phyloP scores from a whole-genome alignment of 2,113 vertebrate species.

The Rhinogobius similis region DNA sequence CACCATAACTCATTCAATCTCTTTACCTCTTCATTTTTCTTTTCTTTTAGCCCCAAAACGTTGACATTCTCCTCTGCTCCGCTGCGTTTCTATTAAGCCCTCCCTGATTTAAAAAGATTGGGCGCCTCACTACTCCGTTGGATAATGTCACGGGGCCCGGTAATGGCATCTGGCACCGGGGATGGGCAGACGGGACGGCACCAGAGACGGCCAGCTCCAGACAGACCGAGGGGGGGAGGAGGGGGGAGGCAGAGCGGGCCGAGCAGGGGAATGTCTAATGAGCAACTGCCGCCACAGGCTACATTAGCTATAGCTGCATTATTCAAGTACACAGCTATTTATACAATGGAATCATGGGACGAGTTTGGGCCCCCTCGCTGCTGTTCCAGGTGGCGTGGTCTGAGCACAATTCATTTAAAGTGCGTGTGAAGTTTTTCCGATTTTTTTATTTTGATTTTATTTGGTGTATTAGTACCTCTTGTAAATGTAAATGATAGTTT shows the following conservation, averaged over 20 bases:
- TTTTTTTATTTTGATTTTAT: no score
- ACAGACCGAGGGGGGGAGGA: constrained; percentile 26
- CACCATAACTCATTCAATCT: neutral
- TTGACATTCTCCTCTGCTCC: constrained; percentile 26
- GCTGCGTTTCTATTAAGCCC: constrained; percentile 47
- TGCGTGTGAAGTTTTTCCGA: no score
- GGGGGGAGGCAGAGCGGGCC: neutral
- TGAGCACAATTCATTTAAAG: no score
- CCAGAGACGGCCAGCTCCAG: constrained; percentile 42
- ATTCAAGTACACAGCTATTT: constrained; percentile 9
- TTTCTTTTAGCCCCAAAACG: constrained; percentile 27
- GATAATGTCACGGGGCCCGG: constrained; percentile 33
- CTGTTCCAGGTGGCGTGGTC: no score
- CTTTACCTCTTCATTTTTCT: neutral
- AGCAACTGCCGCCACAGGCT: constrained; percentile 17
- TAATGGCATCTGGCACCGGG: constrained; percentile 36
- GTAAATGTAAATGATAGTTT: no score
- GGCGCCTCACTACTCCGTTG: constrained; percentile 21
- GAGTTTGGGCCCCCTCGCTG: no score
- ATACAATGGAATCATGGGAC: neutral
- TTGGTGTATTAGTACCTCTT: no score
- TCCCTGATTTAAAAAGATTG: constrained; percentile 47
- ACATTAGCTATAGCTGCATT: constrained; percentile 2
- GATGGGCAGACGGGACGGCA: constrained; percentile 48
- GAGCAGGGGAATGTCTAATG: constrained; percentile 23